Evolutionary conservation across 1,140 invertebrate species (phyloP).

Genomic region (Rhopalosiphum padi): DNA sequence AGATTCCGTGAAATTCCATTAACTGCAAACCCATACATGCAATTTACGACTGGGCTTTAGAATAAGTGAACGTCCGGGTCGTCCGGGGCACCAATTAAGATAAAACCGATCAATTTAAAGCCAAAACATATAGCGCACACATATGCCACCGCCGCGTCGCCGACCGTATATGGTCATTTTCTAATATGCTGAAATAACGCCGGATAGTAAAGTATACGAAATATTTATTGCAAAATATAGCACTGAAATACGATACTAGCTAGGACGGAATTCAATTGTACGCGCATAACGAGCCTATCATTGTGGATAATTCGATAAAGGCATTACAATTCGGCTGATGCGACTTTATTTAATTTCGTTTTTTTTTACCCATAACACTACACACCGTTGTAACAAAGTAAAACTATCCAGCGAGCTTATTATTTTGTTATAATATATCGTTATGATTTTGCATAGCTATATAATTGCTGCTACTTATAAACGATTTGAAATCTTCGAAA

Average conservation of each 20-base stretch:
- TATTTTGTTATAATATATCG: background rate
- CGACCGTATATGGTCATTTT: background rate
- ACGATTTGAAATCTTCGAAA: background rate
- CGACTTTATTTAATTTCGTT: background rate
- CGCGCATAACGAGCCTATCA: background rate
- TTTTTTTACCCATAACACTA: background rate
- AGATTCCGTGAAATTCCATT: constrained; percentile 48
- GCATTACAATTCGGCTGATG: background rate
- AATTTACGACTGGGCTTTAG: constrained; percentile 46
- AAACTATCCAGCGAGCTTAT: background rate
- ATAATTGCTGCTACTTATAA: background rate
- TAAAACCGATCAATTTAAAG: constrained; percentile 52
- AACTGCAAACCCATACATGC: constrained; percentile 39
- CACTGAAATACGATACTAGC: background rate
- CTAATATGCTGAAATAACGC: background rate
- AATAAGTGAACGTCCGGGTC: constrained; percentile 33
- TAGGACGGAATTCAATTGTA: background rate
- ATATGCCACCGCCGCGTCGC: background rate
- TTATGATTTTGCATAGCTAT: background rate
- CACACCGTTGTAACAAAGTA: background rate
- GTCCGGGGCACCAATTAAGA: constrained; percentile 34
- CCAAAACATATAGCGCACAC: background rate
- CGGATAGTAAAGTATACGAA: background rate
- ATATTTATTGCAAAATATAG: background rate
- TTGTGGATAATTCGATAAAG: background rate